These are phyloP conservation scores for Sycophaga agraensis DNA, from an alignment of 1,140 invertebrate genomes.

Conservation along the genomic window DNA sequence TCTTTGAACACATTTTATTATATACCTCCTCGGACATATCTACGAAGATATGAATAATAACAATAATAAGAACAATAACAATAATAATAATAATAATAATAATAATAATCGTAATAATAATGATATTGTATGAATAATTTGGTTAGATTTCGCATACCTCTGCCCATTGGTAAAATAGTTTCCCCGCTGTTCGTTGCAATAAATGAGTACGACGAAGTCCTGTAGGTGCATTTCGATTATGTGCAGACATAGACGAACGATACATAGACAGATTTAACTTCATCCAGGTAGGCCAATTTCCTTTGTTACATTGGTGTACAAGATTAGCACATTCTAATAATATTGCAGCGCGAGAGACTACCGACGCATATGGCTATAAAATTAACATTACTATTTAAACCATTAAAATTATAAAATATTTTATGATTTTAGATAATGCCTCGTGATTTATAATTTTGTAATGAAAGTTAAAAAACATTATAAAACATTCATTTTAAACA, in stretches of 20 bases:
- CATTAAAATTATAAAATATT: too few species aligned
- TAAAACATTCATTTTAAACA: too few species aligned
- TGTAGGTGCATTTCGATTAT: slow-evolving; percentile 56
- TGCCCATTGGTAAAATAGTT: slow-evolving; percentile 96
- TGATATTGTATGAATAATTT: too few species aligned
- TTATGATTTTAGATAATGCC: too few species aligned
- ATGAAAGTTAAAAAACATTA: too few species aligned
- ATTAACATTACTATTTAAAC: slow-evolving; percentile 3
- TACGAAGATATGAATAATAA: too few species aligned
- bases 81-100: too few species aligned
- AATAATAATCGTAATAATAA: too few species aligned
- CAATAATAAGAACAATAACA: too few species aligned
- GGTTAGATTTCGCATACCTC: slow-evolving; percentile 64
- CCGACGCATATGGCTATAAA: slow-evolving; percentile 85
- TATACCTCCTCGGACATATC: too few species aligned
- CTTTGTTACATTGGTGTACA: slow-evolving; percentile 96
- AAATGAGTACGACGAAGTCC: slow-evolving; percentile 73
- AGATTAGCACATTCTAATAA: slow-evolving; percentile 94
- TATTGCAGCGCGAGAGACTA: slow-evolving; percentile 86
- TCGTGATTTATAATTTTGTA: too few species aligned
- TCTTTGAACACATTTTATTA: too few species aligned
- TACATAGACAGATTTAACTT: slow-evolving; percentile 81
- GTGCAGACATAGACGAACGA: slow-evolving; percentile 70
- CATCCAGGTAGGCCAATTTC: slow-evolving; percentile 97
- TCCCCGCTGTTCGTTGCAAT: slow-evolving; percentile 89